Conservation (phyloP, 2,797 vertebrate species). For the Parauchenoglanis ngamensis region DNA sequence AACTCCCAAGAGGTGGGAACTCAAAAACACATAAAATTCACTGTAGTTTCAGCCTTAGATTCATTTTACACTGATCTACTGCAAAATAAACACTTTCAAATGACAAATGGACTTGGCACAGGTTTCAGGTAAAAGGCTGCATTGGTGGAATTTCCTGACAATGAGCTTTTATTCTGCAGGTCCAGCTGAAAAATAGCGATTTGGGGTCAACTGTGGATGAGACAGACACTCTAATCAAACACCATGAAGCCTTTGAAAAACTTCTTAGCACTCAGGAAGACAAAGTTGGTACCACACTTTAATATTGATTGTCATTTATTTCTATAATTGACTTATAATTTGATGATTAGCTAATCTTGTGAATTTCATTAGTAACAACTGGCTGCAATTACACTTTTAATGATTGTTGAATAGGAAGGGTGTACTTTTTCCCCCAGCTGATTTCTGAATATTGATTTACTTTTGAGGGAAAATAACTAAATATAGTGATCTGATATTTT, state of each 20-base stretch:
- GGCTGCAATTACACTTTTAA: background rate
- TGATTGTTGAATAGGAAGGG: background rate
- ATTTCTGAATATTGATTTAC: background rate
- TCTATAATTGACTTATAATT: background rate
- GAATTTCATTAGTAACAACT: background rate
- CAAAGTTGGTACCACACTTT: constrained; percentile 74
- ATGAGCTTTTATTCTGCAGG: constrained; percentile 63
- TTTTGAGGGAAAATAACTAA: background rate
- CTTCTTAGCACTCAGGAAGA: constrained; percentile 84
- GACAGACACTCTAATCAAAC: constrained; percentile 80
- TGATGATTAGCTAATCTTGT: background rate
- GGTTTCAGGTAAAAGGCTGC: background rate
- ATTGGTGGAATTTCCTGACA: background rate
- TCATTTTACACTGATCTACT: background rate
- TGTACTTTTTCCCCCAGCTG: background rate
- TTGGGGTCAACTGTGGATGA: constrained; percentile 81
- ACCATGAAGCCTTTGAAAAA: constrained; percentile 88
- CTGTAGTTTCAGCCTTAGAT: background rate
- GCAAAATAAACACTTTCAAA: background rate
- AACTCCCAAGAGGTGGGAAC: constrained; percentile 81
- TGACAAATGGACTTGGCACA: background rate
- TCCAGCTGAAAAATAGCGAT: constrained; percentile 79
- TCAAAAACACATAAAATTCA: background rate
- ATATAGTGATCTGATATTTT: background rate
- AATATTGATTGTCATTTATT: background rate